phyloP scores from a whole-genome alignment of 2,113 vertebrate genomes.

The Anolis sagrei region DNA sequence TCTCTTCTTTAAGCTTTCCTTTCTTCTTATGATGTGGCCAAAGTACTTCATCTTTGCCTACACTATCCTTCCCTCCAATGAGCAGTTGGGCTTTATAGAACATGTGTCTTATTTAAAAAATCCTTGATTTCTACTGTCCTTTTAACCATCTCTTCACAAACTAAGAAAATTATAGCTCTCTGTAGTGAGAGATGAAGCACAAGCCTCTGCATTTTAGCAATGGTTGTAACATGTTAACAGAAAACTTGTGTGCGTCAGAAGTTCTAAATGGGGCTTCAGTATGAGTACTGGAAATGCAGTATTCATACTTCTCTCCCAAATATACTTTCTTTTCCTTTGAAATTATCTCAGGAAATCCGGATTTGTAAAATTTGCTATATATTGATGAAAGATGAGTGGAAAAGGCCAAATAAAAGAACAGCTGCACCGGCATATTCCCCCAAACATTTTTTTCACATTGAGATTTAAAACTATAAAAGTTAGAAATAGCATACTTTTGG shows the following conservation, averaged over 20 bases:
- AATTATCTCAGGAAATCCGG: background rate
- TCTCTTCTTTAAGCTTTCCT: too few relatives aligned
- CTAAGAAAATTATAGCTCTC: accelerated
- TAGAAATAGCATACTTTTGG: too few relatives aligned
- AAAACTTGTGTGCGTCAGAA: background rate
- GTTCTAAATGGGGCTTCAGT: background rate
- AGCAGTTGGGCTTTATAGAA: too few relatives aligned
- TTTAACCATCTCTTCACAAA: background rate
- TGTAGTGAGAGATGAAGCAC: background rate
- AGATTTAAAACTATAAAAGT: too few relatives aligned
- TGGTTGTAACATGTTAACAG: background rate
- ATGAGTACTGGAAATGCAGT: background rate
- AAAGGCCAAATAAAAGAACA: too few relatives aligned
- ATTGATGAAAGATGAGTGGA: background rate
- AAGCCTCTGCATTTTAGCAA: background rate
- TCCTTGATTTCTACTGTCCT: background rate
- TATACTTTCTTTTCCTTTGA: background rate
- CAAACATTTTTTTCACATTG: too few relatives aligned
- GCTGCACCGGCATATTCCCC: too few relatives aligned
- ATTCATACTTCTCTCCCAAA: background rate
- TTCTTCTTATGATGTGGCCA: too few relatives aligned
- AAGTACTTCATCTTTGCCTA: too few relatives aligned
- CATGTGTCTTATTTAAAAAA: background rate
- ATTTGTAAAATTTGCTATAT: background rate
- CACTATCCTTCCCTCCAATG: too few relatives aligned